These are phyloP conservation scores for Proterorhinus semilunaris DNA, from an alignment of 2,113 vertebrate genomes.

Conservation along the genomic window DNA sequence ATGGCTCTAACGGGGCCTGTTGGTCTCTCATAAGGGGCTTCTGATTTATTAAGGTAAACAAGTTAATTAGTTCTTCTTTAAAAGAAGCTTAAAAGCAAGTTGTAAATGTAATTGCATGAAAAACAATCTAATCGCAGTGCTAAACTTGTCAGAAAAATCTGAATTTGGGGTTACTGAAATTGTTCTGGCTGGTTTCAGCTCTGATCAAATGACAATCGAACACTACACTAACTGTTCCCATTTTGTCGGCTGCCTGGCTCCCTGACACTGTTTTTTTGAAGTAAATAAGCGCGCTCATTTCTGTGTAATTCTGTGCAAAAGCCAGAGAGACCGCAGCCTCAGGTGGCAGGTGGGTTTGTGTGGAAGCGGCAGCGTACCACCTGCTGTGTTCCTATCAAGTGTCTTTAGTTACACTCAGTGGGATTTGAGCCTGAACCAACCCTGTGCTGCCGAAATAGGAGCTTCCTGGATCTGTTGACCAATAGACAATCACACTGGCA, in stretches of 20 bases:
- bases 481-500: constrained; percentile 22
- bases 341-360: constrained; percentile 45
- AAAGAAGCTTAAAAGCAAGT: no score
- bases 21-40: no score
- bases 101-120: no score
- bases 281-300: constrained; percentile 3
- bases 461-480: constrained; percentile 40
- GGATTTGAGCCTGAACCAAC: constrained; percentile 52
- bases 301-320: constrained; percentile 2
- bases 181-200: constrained; percentile 3
- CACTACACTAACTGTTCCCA: not conserved
- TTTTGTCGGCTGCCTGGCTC: constrained; percentile 1
- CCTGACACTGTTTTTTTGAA: constrained; percentile 6
- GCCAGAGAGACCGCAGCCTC: constrained; percentile 35
- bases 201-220: not conserved
- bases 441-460: constrained; percentile 41
- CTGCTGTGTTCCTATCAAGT: constrained; percentile 55
- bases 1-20: no score
- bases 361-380: constrained; percentile 48
- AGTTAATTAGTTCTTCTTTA: no score
- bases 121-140: no score
- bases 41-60: no score
- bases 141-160: no score
- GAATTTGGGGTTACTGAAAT: no score
- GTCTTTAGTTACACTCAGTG: constrained; percentile 59